Conservation (phyloP, 1,140 invertebrate genomes). For the Philotrypesis tridentata region DNA sequence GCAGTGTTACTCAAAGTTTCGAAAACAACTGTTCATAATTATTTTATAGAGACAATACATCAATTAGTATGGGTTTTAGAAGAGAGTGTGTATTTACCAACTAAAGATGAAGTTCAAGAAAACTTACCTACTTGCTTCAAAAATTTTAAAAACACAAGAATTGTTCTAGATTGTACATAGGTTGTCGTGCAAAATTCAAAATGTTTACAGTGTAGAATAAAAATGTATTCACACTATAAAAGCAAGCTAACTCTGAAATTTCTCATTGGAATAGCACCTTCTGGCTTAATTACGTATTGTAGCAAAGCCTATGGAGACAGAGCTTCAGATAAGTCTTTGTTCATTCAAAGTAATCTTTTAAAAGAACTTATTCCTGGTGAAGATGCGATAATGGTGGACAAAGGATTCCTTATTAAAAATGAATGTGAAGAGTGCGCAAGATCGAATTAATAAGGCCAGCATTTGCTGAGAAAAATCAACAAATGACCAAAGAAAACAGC, state of each 20-base stretch:
- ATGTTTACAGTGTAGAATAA: too few relatives aligned
- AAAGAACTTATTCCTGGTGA: slow-evolving; percentile 27
- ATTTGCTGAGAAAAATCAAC: slow-evolving; percentile 30
- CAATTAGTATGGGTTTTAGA: slow-evolving; percentile 47
- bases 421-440: slow-evolving; percentile 48
- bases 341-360: slow-evolving; percentile 41
- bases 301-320: slow-evolving; percentile 59
- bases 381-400: slow-evolving; percentile 49
- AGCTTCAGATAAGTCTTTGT: slow-evolving; percentile 60
- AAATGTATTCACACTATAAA: too few relatives aligned
- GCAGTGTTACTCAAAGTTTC: not conserved
- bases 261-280: too few relatives aligned
- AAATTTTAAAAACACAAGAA: slow-evolving; percentile 46
- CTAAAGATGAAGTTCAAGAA: slow-evolving; percentile 46
- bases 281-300: too few relatives aligned
- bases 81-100: slow-evolving; percentile 44
- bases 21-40: not conserved
- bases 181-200: slow-evolving; percentile 50
- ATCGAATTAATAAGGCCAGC: slow-evolving; percentile 50
- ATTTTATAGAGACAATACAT: slow-evolving; percentile 45
- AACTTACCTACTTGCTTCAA: slow-evolving; percentile 51
- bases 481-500: slow-evolving; percentile 52
- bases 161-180: slow-evolving; percentile 60
- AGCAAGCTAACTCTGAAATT: too few relatives aligned
- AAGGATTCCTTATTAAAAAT: slow-evolving; percentile 49